phyloP scores from a whole-genome alignment of 1,140 invertebrate species.

The Tetragnatha versicolor region DNA sequence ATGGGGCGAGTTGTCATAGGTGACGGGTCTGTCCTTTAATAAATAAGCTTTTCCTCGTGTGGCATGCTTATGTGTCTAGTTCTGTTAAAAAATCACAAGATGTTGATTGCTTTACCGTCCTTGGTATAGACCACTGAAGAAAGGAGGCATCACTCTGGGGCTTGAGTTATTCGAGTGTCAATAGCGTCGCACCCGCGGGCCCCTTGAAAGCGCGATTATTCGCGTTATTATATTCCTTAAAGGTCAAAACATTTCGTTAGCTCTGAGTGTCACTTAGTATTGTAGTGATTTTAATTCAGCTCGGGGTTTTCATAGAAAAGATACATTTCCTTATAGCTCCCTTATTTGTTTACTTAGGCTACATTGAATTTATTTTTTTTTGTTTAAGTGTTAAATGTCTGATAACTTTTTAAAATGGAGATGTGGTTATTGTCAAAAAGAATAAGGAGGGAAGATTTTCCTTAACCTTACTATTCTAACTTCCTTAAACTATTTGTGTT shows the following conservation, averaged over 20 bases:
- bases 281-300: neutral
- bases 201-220: conserved; percentile 7
- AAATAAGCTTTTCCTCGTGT: conserved; percentile 20
- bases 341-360: too few relatives aligned
- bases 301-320: neutral
- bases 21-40: conserved; percentile 13
- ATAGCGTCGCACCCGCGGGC: neutral
- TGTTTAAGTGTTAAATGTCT: too few relatives aligned
- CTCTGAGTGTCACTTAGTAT: conserved; percentile 20
- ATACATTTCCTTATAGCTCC: too few relatives aligned
- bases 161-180: conserved; percentile 18
- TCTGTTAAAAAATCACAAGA: conserved; percentile 18
- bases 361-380: too few relatives aligned
- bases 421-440: too few relatives aligned
- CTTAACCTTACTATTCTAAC: too few relatives aligned
- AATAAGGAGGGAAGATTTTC: too few relatives aligned
- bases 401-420: too few relatives aligned
- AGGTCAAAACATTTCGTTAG: conserved; percentile 8
- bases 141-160: conserved; percentile 19
- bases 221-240: neutral
- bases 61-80: conserved; percentile 23
- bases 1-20: conserved; percentile 17
- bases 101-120: conserved; percentile 7
- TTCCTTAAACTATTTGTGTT: too few relatives aligned
- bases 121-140: conserved; percentile 19